A percentile compares a stretch with the other conserved stretches of the same genome.
phyloP scores from a whole-genome alignment of 2,797 vertebrate genomes.

The Ctenochaetus hawaiiensis region DNA sequence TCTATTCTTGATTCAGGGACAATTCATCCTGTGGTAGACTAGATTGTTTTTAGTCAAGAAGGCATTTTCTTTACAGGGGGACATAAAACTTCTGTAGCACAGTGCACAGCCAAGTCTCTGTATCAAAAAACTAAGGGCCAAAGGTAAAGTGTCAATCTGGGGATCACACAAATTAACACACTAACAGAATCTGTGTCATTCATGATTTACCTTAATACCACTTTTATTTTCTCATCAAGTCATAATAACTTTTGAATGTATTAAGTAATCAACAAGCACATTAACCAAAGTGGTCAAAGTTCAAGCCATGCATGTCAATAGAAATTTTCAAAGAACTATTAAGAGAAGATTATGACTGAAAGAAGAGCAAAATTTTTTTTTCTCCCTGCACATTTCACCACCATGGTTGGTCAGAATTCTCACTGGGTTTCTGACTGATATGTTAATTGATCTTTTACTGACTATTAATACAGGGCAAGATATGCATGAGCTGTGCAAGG shows the following conservation, averaged over 20 bases:
- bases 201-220: constrained; percentile 6
- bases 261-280: constrained; percentile 79
- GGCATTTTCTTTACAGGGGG: not conserved
- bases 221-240: constrained; percentile 28
- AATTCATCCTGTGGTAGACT: not conserved
- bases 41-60: not conserved
- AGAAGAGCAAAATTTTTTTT: constrained; percentile 37
- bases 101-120: not conserved
- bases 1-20: not conserved
- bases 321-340: constrained; percentile 58
- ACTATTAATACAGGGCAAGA: constrained; percentile 77
- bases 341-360: constrained; percentile 51
- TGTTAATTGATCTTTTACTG: constrained; percentile 85
- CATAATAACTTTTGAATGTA: constrained; percentile 46
- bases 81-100: not conserved
- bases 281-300: constrained; percentile 68
- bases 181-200: constrained; percentile 15
- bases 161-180: not conserved
- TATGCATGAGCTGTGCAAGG: constrained; percentile 78
- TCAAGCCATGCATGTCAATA: constrained; percentile 49
- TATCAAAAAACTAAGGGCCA: not conserved
- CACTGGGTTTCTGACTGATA: constrained; percentile 64
- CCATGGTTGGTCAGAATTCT: constrained; percentile 57
- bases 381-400: constrained; percentile 18
- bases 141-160: no score